Evolutionary conservation across 1,140 invertebrate species (phyloP), one percentile per base, ranked within the genome.

Genomic region (Chironomus tepperi): DNA sequence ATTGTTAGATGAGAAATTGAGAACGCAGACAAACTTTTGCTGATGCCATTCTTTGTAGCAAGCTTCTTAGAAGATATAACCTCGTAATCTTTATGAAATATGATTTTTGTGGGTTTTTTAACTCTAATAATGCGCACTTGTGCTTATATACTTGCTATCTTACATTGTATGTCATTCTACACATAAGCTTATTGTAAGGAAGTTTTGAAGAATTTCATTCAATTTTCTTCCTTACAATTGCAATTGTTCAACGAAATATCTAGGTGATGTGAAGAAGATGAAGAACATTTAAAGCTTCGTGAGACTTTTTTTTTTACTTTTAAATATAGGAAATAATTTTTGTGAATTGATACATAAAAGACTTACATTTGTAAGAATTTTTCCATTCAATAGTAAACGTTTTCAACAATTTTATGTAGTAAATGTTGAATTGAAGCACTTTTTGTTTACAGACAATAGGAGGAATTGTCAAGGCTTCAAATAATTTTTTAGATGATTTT

Each of bases 41-140:
- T 57, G 24, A 47, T 57, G n/a, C n/a, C 47, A 57, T 57, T 57
- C 43, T 15, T 57, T 57, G 24, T 34, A 2, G 24, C 47, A 47
- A 47, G 43, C 8, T 57, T 57, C 12, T 34, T n/a, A 57, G 47
- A 57, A 57, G 12, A 57, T 57, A 15, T n/a, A 57, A 5, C 24
- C n/a, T n/a, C 47, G n/a, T 57, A 57, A 57, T 57, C 47, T 57
- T 57, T 57, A 57, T 57, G 47, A 57, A 57, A 57, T 57, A 57
- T 57, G 47, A 57, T 57, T 57, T 57, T 57, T 57, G 43, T 15
- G 47, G 8, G 47, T 47, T 47, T 47, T 47, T 47, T 57, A 57
- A n/a, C 47, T 57, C 12, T 57, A 57, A 15, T 47, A 47, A 47
- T 57, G 47, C 47, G n/a, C 47, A 57, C 15, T 57, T 57, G 43